These are phyloP conservation scores for Noctilio leporinus DNA, from an alignment of 2,113 vertebrate species.

Conservation along the genomic window DNA sequence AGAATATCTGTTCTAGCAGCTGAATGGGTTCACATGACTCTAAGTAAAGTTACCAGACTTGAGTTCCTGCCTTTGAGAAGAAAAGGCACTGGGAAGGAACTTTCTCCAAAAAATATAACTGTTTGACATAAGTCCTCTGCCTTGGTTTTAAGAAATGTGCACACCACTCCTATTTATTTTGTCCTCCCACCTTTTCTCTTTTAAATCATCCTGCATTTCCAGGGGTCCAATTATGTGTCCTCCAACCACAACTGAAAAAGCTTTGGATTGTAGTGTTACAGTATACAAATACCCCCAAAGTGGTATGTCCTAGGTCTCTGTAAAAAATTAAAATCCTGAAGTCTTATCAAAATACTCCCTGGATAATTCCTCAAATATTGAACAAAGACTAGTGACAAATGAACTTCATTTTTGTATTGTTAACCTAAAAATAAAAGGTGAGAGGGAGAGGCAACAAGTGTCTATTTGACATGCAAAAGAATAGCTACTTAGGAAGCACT, in stretches of 20 bases:
- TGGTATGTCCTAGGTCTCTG: background rate
- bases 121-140: background rate
- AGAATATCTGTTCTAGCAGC: too few relatives aligned
- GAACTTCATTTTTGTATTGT: background rate
- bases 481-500: background rate
- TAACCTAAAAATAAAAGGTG: background rate
- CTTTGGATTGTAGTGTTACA: background rate
- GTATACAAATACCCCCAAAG: background rate
- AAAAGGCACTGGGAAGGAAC: background rate
- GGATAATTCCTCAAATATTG: background rate
- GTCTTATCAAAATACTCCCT: background rate
- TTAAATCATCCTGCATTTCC: background rate
- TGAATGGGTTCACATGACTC: background rate
- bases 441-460: background rate
- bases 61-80: background rate
- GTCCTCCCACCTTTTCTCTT: background rate
- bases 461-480: background rate
- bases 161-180: background rate
- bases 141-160: background rate
- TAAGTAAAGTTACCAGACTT: background rate
- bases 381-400: background rate
- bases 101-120: background rate
- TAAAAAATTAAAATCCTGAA: background rate
- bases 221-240: background rate
- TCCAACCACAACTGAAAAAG: background rate